Base-by-base conservation (phyloP, 2,113 vertebrate genomes). In the Nothobranchius furzeri region DNA sequence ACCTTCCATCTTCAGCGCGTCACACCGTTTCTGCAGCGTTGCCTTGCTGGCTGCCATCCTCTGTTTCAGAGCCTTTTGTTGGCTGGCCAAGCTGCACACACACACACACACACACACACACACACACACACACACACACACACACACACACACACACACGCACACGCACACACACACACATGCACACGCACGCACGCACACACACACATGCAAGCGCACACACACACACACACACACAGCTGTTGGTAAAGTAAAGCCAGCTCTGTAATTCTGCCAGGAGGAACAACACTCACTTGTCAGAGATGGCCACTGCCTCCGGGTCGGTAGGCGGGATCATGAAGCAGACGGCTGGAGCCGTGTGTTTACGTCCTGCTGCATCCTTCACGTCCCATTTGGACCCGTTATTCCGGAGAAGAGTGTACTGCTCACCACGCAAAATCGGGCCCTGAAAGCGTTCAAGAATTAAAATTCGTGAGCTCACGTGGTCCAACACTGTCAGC, bases 241-340 rank as follows among this genome's bases (percentile, higher is more conserved):
- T 59, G 40, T 0, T 11, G 45, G 9, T 53, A 14, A 45, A 12
- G 37, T 36, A 12, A 40, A 12, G 13, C 8, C 1, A 42, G 5
- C 0, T 15, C 8, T 37, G 6, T 45, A 17, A 12, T 45, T 11
- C 43, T 25, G 9, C 15, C n/a, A 48, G 0, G 9, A 59, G 45
- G 14, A 50, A 60, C 30, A 40, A 71, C 46, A 90, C 93, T 12
- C 89, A 99, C 98, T 92, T 95, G 53, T 98, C 95, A 0, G 93
- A 85, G 50, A 93, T 68, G 0, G 91, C 83, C 60, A 97, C 76
- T 0, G 95, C 91, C 52, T 98, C 96, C 0, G 91, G 75, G 70
- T 98, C 94, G 0, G 96, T 96, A 0, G 98, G 98, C 6, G 96
- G 96, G 53, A 98, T 94, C 76, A 95, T 86, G 89, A 99, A 99